Evolutionary conservation across 2,888 invertebrate genomes (phyloP), one percentile per base, ranked within the genome.

Genomic region (Sialis fuliginosa): DNA sequence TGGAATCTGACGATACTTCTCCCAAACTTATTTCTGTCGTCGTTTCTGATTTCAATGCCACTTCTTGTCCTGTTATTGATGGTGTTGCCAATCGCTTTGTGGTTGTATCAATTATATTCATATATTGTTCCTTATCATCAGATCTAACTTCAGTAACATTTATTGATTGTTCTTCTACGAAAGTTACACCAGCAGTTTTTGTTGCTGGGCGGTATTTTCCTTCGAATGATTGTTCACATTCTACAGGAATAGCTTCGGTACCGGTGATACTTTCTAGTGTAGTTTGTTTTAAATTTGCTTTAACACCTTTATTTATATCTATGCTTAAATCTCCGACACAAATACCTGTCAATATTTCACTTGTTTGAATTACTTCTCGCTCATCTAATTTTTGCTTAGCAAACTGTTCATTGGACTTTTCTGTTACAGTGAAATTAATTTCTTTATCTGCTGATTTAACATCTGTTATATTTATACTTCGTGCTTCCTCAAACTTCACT

Each of bases 101-200:
- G 35, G 58, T 55, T 56, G 52, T 47, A 13, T 54, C 51, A 4
- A 55, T 46, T 44, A 53, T 51, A 48, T 57, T 54, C 6, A 64
- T 47, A 10, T 47, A 39, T 5, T 57, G 60, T 57, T 66, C 66
- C 52, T 60, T 65, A 39, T 60, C 58, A 52, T 61, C 58, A 6
- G 55, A 46, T 13, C 58, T 42, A 34, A 60, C 50, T 54, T 65
- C 65, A 6, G 57, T 58, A 35, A 68, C 63, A 49, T 70, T 63
- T 39, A 72, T 55, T 52, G 66, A 58, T 58, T 70, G 66, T 34
- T 65, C 68, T 58, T 71, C 66, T 54, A 70, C 68, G 52, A 74
- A 64, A 42, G 54, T 55, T n/a, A 73, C 52, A 33, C 64, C 62
- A 6, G 69, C 69, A 39, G 60, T 63, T 52, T 68, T 69, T 7